Conservation (phyloP, 2,888 invertebrate species). For the Lathronympha strigana region DNA sequence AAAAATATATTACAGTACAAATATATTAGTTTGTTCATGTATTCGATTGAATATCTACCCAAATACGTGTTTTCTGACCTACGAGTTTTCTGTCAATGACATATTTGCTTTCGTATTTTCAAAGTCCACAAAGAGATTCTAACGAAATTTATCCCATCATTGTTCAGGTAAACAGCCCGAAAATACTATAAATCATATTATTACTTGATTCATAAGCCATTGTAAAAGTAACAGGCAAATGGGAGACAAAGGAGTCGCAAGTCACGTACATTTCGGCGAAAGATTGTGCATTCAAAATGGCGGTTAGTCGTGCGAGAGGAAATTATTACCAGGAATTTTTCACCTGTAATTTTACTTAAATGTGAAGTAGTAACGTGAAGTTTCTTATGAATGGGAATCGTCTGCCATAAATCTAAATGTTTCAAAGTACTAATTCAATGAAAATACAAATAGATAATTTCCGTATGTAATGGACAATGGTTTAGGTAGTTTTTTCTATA, state of each 20-base stretch:
- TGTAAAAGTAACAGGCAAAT: constrained; percentile 28
- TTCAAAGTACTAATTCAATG: no score
- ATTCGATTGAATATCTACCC: no score
- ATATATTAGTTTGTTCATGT: no score
- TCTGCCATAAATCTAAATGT: no score
- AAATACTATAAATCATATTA: constrained; percentile 35
- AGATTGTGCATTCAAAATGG: constrained; percentile 30
- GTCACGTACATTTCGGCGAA: constrained; percentile 36
- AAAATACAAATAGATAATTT: no score
- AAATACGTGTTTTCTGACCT: not conserved
- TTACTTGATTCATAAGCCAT: constrained; percentile 27
- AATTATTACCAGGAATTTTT: constrained; percentile 30
- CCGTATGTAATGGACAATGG: no score
- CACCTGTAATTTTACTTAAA: constrained; percentile 6
- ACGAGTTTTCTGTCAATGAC: not conserved
- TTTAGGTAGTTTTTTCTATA: no score
- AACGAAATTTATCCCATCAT: constrained; percentile 9
- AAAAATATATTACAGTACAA: no score
- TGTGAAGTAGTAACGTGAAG: no score
- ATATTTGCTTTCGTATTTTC: not conserved
- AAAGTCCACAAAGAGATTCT: constrained; percentile 6
- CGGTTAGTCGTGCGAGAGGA: constrained; percentile 1
- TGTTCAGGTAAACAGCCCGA: constrained; percentile 19
- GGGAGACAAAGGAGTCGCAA: constrained; percentile 30
- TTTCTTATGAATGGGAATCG: no score